Evolutionary conservation across 2,888 invertebrate genomes (phyloP), one percentile per base, ranked within the genome.

Genomic region (Allacma fusca): DNA sequence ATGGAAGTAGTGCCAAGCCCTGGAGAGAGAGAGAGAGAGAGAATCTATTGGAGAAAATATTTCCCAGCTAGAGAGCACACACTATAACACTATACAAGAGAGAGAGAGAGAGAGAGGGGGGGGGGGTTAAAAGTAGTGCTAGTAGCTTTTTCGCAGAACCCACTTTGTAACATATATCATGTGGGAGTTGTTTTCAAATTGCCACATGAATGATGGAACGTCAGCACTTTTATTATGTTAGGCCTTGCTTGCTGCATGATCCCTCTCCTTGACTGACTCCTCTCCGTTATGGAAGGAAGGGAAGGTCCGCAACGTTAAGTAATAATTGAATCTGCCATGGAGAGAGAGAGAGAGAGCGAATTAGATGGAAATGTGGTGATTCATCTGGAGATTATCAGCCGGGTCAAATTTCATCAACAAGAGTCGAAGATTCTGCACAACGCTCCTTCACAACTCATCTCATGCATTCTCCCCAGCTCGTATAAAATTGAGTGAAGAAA

Each of bases 371-470:
- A 62, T 62, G 62, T 62, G 62, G 62, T 62, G 62, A 62, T 62
- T 62, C 62, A 62, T 62, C 62, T 62, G 24, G 24, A 62, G 62
- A 62, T 62, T 62, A 62, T 62, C 62, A 62, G 62, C 23, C 26
- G 62, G 62, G 62, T 62, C 62, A 62, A 62, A 62, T 62, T 62
- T 62, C 62, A 62, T 62, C 62, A 62, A 62, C 62, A 62, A 62
- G 19, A 62, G n/a, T 12, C 24, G 62, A 21, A 57, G 12, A 24
- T 62, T 62, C 21, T 62, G 16, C 23, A 12, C n/a, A 24, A 62
- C 9, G 62, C n/a, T 24, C 24, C 9, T 62, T 13, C 2, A 4
- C 62, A 26, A 24, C 9, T 57, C 57, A n/a, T n/a, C n/a, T n/a
- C n/a, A n/a, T n/a, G n/a, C n/a, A n/a, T n/a, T n/a, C n/a, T n/a